Base-by-base conservation (phyloP, 2,113 vertebrate genomes). In the Centropus unirufus region DNA sequence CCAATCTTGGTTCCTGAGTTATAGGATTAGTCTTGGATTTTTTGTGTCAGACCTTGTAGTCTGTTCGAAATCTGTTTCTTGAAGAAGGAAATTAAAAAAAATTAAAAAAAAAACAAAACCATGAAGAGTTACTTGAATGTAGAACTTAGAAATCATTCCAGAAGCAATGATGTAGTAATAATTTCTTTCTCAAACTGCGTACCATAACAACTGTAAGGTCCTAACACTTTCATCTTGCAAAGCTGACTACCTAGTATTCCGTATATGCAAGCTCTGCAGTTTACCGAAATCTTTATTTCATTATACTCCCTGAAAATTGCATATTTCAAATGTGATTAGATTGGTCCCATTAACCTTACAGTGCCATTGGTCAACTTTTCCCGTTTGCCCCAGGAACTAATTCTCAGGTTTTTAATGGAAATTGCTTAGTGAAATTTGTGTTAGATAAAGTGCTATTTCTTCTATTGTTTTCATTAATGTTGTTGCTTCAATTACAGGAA, bases 271-370 rank as follows among this genome's bases (percentile, higher is more conserved):
- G 20, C 78, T 96, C 59, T 11, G 4, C 61, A 39, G 42, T 93
- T 94, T 93, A 47, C 68, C 49, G 64, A 70, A 94, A 55, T 74
- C 54, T 79, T 83, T 74, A 62, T 93, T 93, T 84, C 32, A 57
- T 80, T 96, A 68, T 55, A 15, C 27, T 87, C 51, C 29, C 68
- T 87, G 66, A 91, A 96, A 95, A 83, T 15, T 75, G 51, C 54
- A 4, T 82, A 78, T 86, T 94, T 89, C 2, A 9, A 79, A 80
- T 80, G 47, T 77, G 55, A 92, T 97, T 94, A 90, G 51, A 54
- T 93, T 61, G 63, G 85, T 66, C 52, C 55, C 64, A 89, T 97
- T 97, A 96, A 95, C 90, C 74, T 95, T 93, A 26, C 55, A 34
- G 46, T 94, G 76, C 70, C 83, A 80, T 87, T 92, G 94, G 74